Evolutionary conservation across 2,113 vertebrate genomes (phyloP).

Genomic region (Centropus bengalensis): DNA sequence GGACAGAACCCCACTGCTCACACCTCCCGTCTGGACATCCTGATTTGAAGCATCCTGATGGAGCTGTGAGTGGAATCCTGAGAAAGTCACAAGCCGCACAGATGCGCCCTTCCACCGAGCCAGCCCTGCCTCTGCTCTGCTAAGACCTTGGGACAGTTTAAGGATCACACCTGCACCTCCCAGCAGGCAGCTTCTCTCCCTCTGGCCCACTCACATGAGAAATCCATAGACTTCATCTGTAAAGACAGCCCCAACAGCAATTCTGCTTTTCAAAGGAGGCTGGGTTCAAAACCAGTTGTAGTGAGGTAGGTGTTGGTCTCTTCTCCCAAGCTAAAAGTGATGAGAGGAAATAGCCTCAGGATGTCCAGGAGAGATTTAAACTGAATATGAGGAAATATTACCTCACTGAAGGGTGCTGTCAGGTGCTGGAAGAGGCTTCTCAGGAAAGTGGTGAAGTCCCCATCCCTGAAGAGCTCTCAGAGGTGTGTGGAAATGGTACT

Average conservation of each 20-base stretch:
- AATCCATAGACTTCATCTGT: neutral
- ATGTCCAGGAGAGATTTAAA: too few species aligned
- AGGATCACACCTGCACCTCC: neutral
- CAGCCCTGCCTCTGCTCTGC: neutral
- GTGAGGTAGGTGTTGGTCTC: too few species aligned
- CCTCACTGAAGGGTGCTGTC: too few species aligned
- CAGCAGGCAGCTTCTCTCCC: neutral
- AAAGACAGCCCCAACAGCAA: neutral
- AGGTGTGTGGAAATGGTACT: too few species aligned
- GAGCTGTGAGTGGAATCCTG: neutral
- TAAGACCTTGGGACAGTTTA: neutral
- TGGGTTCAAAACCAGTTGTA: neutral
- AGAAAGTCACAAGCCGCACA: neutral
- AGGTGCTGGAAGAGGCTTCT: too few species aligned
- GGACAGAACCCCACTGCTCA: neutral
- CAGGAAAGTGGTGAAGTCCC: too few species aligned
- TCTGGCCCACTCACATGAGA: neutral
- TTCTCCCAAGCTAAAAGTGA: too few species aligned
- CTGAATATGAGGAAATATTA: too few species aligned
- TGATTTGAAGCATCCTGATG: neutral
- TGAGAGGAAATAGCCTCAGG: too few species aligned
- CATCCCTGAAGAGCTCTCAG: too few species aligned
- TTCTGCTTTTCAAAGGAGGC: neutral
- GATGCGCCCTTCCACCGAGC: neutral
- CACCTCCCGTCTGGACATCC: accelerated